Base-by-base conservation (phyloP, 2,113 vertebrate species). In the Saccopteryx leptura region DNA sequence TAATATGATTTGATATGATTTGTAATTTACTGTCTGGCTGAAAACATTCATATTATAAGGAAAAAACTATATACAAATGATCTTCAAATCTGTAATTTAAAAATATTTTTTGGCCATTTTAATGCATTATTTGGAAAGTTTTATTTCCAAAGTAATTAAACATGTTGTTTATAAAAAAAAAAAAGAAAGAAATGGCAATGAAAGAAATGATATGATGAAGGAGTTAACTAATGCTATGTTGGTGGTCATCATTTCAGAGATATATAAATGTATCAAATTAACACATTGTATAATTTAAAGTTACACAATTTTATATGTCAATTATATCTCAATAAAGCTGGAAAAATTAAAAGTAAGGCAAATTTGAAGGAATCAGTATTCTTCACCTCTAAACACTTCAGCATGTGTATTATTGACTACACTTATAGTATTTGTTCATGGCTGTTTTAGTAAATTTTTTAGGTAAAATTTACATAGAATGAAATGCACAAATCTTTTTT, bases 61-160 rank as follows among this genome's bases (percentile, higher is more conserved):
- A 19, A 65, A 83, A 95, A 9, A 63, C 80, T 39, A 39, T 39
- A 3, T 76, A 78, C 68, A 90, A 86, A 54, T 86, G 78, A 96
- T 96, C 90, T 95, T 78, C 94, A 85, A 72, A 86, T 26, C 26
- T 82, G 84, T 90, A 90, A 88, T 93, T 97, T 90, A 96, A 92
- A 97, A 63, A 26, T n/a, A 28, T 31, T 26, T 72, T 83, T 86
- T 76, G 95, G 89, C 93, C 96, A 97, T 94, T 91, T 93, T 97
- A 98, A 93, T 88, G 92, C 5, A 63, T 93, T 93, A 72, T 69
- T 68, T 21, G 61, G 52, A 31, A 71, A 17, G 31, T 2, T 14
- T 72, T 92, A 58, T 93, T 97, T 96, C 95, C 95, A 95, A 95
- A 93, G 92, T 96, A 90, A 97, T 50, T 94, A 86, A 98, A 98